Base-by-base conservation (phyloP, 2,888 invertebrate genomes). In the Parapristionchus giblindavisi region DNA sequence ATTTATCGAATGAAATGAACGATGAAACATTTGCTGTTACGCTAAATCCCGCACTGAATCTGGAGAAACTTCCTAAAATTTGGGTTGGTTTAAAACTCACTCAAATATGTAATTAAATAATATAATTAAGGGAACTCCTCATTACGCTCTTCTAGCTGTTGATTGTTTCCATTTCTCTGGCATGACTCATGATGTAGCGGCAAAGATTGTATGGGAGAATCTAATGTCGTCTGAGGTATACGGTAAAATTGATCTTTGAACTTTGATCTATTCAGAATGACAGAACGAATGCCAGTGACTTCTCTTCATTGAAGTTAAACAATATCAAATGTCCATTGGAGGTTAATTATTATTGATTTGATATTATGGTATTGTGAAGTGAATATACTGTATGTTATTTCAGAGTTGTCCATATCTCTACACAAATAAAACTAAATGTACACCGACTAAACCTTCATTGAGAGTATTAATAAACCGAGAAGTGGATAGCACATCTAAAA, bases 101-200 rank as follows among this genome's bases (percentile, higher is more conserved):
- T 38, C 27, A 5, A 14, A 36, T 21, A 14, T n/a, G 8, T 61
- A 5, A 32, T 27, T n/a, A 54, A 6, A 61, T 8, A 5, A 21
- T 29, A n/a, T 27, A 38, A n/a, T 61, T 48, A 58, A 78, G 78
- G 77, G 73, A 17, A 32, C 75, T 29, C 75, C 79, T 4, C 80
- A 81, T 66, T 48, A 78, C 17, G 81, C 78, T n/a, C 66, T 81
- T 29, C 51, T 80, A n/a, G 81, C 83, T 11, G 68, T 80, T 21
- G 83, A 83, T 70, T 83, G 83, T 43, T 83, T 81, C 65, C 83
- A 83, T 66, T 75, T 83, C 21, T 81, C 80, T 3, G 72, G 76
- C 0, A 77, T 80, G 71, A 77, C 81, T 27, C 78, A 79, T 52
- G 83, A 83, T 73, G 56, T 80, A 4, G 77, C 76, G 1, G 83